These are phyloP conservation scores for Myripristis jacobus DNA, from an alignment of 2,797 vertebrate genomes.

Conservation along the genomic window DNA sequence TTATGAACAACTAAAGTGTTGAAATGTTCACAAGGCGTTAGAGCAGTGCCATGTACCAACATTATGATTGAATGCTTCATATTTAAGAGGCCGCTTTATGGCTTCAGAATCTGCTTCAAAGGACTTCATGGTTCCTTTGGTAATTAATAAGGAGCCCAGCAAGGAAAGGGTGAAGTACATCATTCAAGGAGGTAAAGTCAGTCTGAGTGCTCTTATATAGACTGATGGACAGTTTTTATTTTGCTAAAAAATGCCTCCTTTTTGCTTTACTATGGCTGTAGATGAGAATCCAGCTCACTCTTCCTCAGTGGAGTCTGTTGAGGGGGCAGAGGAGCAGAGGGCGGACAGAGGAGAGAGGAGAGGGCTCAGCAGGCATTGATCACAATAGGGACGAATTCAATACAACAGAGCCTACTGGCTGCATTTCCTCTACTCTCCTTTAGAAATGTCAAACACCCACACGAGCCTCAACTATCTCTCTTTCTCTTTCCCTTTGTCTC, in stretches of 20 bases:
- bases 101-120: background rate
- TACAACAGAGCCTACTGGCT: constrained; percentile 39
- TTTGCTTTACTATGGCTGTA: background rate
- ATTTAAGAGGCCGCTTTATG: background rate
- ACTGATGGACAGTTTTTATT: background rate
- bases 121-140: background rate
- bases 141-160: constrained; percentile 3
- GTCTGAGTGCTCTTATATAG: constrained; percentile 5
- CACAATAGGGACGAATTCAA: constrained; percentile 50
- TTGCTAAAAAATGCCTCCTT: too few species aligned
- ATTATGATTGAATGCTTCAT: background rate
- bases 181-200: background rate
- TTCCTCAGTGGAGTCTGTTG: constrained; percentile 19
- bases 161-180: background rate
- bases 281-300: constrained; percentile 17
- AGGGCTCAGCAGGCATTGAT: constrained; percentile 34
- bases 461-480: constrained; percentile 14
- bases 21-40: background rate
- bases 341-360: constrained; percentile 24
- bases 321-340: constrained; percentile 30
- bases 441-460: constrained; percentile 73
- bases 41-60: background rate
- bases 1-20: background rate
- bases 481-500: constrained; percentile 1
- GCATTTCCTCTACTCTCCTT: constrained; percentile 57